A percentile compares a stretch with the other conserved stretches of the same genome.
Conservation (phyloP, 2,797 vertebrate genomes). For the Gymnodraco acuticeps region DNA sequence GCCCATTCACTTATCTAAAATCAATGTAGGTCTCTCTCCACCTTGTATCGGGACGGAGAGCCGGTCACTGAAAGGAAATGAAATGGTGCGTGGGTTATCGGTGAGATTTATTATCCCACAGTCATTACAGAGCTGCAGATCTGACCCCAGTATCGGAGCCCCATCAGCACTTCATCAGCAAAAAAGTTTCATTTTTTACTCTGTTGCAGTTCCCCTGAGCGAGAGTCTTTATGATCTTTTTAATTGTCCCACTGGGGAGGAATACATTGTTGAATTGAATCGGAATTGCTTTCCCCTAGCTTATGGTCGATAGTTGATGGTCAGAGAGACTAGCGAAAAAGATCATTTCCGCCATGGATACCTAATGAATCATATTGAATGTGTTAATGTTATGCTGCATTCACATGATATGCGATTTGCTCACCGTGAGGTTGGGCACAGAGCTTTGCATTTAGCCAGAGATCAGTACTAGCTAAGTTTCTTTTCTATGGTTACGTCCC, state of each 20-base stretch:
- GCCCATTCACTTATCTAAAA: slow-evolving; percentile 21
- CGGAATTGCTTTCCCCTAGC: not conserved
- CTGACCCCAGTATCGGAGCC: slow-evolving; percentile 8
- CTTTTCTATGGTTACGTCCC: too few relatives aligned
- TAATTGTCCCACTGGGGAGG: not conserved
- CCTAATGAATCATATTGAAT: not conserved
- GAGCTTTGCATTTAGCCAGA: too few relatives aligned
- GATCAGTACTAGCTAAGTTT: too few relatives aligned
- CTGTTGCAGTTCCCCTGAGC: not conserved
- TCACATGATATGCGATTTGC: too few relatives aligned
- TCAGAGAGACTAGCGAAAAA: not conserved
- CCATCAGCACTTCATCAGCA: not conserved
- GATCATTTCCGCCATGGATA: not conserved
- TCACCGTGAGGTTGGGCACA: too few relatives aligned
- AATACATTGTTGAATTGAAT: not conserved
- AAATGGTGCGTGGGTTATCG: slow-evolving; percentile 4
- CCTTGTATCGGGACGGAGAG: not conserved
- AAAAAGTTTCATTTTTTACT: not conserved
- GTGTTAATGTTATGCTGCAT: not conserved
- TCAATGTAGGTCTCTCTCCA: slow-evolving; percentile 16
- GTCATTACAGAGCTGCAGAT: slow-evolving; percentile 4
- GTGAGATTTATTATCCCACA: slow-evolving; percentile 18
- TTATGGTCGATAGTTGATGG: not conserved
- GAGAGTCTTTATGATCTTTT: not conserved
- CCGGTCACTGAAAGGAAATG: slow-evolving; percentile 9